Base-by-base conservation (phyloP, 2,113 vertebrate genomes). In the Natator depressus region DNA sequence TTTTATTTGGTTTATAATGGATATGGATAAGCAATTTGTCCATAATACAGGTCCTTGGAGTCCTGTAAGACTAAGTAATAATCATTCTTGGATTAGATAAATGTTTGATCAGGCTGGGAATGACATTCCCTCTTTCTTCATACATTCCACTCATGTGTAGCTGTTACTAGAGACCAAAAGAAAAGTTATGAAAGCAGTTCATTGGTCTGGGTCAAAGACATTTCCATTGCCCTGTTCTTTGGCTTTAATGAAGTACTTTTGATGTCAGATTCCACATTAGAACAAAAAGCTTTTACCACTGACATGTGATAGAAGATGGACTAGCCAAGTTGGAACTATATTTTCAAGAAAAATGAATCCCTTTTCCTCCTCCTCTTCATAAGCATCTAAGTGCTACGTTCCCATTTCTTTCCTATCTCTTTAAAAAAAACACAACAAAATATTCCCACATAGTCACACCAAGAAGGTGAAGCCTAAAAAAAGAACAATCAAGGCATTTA, bases 31-130 rank as follows among this genome's bases (percentile, higher is more conserved):
- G 59, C 46, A 78, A 89, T 59, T 89, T 86, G 51, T 93, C 76
- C 20, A 27, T 84, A 87, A 29, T 10, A 62, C 80, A 55, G 46
- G 47, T 31, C 55, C 90, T 88, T 80, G 54, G 51, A 88, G 65
- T 89, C 47, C 80, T 69, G 50, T 84, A 84, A 95, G 90, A 80
- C 82, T 55, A 8, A 94, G 47, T 84, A 55, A 65, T 90, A 94
- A 87, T 94, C 5, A 78, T 85, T 82, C 86, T 95, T 94, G 91
- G 93, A 96, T 53, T 81, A 82, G 82, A 86, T 87, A 82, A 89
- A 38, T 95, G 75, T 95, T 95, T 95, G 93, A 89, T 88, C 9
- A 17, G 81, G 85, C 91, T 27, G 62, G 19, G 42, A 75, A 82
- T 92, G 55, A 75, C 20, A 59, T 92, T 94, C 94, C 79, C 57